Evolutionary conservation across 2,113 vertebrate genomes (phyloP).

Genomic region (Tauraco erythrolophus): DNA sequence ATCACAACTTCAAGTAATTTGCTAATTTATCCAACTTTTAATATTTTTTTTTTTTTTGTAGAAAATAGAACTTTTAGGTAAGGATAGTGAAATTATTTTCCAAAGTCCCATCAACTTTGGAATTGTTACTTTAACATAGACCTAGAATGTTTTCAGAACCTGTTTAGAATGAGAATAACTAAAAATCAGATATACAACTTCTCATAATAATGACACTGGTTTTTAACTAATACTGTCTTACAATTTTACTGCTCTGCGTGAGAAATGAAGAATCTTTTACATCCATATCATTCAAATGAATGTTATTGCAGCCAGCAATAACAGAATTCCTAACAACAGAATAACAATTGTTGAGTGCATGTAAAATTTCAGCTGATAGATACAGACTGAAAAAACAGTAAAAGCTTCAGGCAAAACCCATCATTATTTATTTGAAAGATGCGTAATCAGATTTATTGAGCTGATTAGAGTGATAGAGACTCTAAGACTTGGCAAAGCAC

Average conservation of each 20-base stretch:
- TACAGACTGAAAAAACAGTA: constrained; percentile 15
- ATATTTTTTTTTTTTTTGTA: not conserved
- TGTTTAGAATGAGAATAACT: not conserved
- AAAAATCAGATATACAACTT: not conserved
- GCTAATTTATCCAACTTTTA: not conserved
- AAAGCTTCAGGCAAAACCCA: constrained; percentile 32
- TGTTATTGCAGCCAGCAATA: not conserved
- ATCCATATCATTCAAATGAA: not conserved
- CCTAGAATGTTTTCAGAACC: not conserved
- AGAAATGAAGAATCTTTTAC: not conserved
- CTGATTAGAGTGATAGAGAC: constrained; percentile 23
- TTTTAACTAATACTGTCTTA: not conserved
- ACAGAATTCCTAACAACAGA: not conserved
- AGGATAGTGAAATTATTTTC: not conserved
- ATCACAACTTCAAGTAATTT: not conserved
- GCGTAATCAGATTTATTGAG: not conserved
- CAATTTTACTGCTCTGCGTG: not conserved
- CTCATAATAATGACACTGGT: not conserved
- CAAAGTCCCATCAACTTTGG: not conserved
- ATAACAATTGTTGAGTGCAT: not conserved
- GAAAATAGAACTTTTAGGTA: not conserved
- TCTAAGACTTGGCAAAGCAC: not conserved
- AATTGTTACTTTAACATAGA: not conserved
- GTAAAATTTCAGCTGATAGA: constrained; percentile 39
- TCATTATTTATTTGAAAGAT: constrained; percentile 46